phyloP scores from a whole-genome alignment of 2,797 vertebrate species.

The Hyperoplus lanceolatus region DNA sequence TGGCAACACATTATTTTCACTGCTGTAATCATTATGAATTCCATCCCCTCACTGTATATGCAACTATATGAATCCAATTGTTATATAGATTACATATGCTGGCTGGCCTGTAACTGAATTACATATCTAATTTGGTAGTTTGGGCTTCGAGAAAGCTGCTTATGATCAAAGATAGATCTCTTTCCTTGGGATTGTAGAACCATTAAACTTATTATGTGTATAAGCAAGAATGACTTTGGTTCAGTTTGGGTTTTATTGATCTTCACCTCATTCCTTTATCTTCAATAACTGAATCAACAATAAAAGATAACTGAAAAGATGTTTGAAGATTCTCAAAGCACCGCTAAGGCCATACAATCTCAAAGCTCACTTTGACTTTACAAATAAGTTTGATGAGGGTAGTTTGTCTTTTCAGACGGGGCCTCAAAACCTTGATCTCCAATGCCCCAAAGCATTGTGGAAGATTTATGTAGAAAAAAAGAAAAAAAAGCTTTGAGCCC shows the following conservation, averaged over 20 bases:
- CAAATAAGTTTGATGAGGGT: slow-evolving; percentile 31
- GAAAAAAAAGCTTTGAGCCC: slow-evolving; percentile 24
- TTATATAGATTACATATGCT: slow-evolving; percentile 49
- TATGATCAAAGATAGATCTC: slow-evolving; percentile 16
- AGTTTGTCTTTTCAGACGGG: slow-evolving; percentile 25
- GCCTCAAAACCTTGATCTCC: slow-evolving; percentile 23
- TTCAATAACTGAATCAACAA: background rate
- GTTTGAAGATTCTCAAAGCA: slow-evolving; percentile 10
- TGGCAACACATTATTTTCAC: slow-evolving; percentile 70
- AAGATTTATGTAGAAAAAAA: slow-evolving; percentile 23
- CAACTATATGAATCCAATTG: slow-evolving; percentile 45
- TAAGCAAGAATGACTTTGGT: background rate
- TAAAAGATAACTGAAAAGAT: background rate
- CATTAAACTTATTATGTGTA: slow-evolving; percentile 9
- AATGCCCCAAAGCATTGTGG: slow-evolving; percentile 21
- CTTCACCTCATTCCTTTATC: background rate
- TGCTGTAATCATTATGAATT: slow-evolving; percentile 65
- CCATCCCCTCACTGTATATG: slow-evolving; percentile 34
- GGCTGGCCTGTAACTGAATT: slow-evolving; percentile 37
- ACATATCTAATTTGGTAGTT: slow-evolving; percentile 44
- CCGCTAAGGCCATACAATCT: background rate
- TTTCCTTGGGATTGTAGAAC: background rate
- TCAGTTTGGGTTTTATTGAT: slow-evolving; percentile 29
- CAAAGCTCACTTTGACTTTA: slow-evolving; percentile 16
- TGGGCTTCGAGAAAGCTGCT: slow-evolving; percentile 28